Percentiles rank a stretch among this genome's conserved stretches.
These are phyloP conservation scores for Chydorus sphaericus DNA, from an alignment of 2,888 invertebrate species.

Conservation along the genomic window DNA sequence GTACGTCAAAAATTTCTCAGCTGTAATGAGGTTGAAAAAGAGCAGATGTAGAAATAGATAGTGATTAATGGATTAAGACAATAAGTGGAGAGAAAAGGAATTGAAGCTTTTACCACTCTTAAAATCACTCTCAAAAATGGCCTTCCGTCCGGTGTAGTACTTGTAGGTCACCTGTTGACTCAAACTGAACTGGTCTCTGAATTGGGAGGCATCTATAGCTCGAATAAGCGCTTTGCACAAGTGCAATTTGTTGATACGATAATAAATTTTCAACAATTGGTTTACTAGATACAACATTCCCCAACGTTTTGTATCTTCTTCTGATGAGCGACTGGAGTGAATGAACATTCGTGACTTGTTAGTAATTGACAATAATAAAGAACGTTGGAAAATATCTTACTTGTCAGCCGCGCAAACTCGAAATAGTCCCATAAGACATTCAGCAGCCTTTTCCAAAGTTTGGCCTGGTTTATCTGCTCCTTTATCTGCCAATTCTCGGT, in stretches of 20 bases:
- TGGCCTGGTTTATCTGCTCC: slow-evolving; percentile 33
- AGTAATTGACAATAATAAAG: not conserved
- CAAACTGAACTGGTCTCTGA: slow-evolving; percentile 75
- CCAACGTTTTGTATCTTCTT: slow-evolving; percentile 82
- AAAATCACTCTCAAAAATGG: slow-evolving; percentile 97
- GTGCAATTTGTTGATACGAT: slow-evolving; percentile 77
- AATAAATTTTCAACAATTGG: slow-evolving; percentile 93
- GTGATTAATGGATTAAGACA: not conserved
- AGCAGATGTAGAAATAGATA: not conserved
- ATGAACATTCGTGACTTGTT: slow-evolving; percentile 7
- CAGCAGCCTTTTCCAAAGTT: slow-evolving; percentile 81
- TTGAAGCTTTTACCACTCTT: slow-evolving; percentile 41
- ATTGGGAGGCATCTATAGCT: slow-evolving; percentile 83
- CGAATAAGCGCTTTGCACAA: slow-evolving; percentile 86
- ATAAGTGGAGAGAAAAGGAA: slow-evolving; percentile 2
- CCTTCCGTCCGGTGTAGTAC: slow-evolving; percentile 92
- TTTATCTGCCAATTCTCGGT: slow-evolving; percentile 34
- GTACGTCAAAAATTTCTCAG: slow-evolving; percentile 80
- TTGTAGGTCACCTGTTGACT: slow-evolving; percentile 93
- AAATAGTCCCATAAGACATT: slow-evolving; percentile 82
- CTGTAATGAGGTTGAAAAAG: slow-evolving; percentile 32
- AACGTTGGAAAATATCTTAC: slow-evolving; percentile 29
- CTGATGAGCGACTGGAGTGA: slow-evolving; percentile 51
- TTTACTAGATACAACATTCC: slow-evolving; percentile 94
- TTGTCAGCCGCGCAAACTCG: slow-evolving; percentile 90